phyloP scores from a whole-genome alignment of 2,797 vertebrate species.

The Karalla daura region DNA sequence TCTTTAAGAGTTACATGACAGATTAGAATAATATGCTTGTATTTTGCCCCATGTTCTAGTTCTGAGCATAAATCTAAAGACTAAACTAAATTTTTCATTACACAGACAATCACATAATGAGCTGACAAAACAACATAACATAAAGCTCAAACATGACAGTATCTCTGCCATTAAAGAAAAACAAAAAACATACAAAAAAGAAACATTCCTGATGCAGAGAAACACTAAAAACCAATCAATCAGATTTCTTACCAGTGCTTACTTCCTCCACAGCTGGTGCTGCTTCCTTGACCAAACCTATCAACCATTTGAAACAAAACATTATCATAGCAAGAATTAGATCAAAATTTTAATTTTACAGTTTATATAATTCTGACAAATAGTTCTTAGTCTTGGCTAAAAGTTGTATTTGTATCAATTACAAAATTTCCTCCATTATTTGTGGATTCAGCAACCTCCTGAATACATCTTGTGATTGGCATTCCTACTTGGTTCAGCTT shows the following conservation, averaged over 20 bases:
- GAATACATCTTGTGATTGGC: background rate
- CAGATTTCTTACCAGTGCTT: constrained; percentile 43
- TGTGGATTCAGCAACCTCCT: background rate
- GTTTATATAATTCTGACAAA: background rate
- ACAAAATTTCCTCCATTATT: background rate
- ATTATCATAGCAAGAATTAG: background rate
- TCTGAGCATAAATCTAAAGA: background rate
- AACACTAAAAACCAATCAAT: too few species aligned
- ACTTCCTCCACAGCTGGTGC: constrained; percentile 2
- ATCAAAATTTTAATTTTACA: background rate
- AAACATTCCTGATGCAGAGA: background rate
- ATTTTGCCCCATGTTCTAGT: background rate
- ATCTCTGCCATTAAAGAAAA: too few species aligned
- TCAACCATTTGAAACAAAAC: constrained; percentile 12
- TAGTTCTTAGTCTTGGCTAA: too few species aligned
- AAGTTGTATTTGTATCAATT: background rate
- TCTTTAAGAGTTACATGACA: background rate
- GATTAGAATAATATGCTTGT: background rate
- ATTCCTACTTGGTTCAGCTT: constrained; percentile 47
- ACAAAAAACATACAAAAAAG: too few species aligned
- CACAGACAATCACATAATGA: constrained; percentile 7
- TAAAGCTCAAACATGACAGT: background rate
- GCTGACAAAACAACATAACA: background rate
- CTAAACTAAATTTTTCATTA: background rate
- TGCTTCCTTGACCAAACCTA: background rate